Percentiles rank a stretch among this genome's conserved stretches.
Conservation (phyloP, 2,113 vertebrate species). For the Pedionomus torquatus region DNA sequence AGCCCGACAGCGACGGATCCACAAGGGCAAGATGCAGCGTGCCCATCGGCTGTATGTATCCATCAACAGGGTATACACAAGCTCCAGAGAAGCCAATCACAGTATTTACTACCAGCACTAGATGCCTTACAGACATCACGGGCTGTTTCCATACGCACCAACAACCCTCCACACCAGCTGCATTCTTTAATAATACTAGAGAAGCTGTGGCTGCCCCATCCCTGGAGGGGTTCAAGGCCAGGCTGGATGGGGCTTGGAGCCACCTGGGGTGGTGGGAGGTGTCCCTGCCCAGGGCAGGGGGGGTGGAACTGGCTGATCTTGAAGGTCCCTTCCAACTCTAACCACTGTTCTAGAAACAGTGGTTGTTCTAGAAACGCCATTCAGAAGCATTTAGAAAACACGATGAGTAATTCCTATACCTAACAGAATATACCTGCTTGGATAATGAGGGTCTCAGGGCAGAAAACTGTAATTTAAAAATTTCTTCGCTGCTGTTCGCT, state of each 20-base stretch:
- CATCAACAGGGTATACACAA: accelerated
- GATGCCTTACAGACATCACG: not conserved
- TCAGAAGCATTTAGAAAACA: not conserved
- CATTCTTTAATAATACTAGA: too few relatives aligned
- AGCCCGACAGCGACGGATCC: not conserved
- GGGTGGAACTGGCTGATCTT: too few relatives aligned
- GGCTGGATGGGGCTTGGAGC: too few relatives aligned
- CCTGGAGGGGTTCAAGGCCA: too few relatives aligned
- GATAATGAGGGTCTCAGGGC: not conserved
- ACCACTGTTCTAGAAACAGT: too few relatives aligned
- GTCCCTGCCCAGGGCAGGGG: too few relatives aligned
- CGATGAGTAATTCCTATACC: not conserved
- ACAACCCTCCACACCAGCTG: not conserved
- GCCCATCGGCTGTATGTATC: accelerated
- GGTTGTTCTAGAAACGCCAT: not conserved
- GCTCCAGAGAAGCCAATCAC: not conserved
- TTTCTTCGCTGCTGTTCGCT: not conserved
- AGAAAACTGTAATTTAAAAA: not conserved
- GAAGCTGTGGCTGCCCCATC: too few relatives aligned
- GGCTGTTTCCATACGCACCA: not conserved
- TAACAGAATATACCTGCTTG: not conserved
- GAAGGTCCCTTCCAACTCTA: too few relatives aligned
- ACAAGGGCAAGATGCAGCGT: accelerated
- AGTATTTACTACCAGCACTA: not conserved
- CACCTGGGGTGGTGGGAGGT: too few relatives aligned